Evolutionary conservation across 2,888 invertebrate species (phyloP), one percentile per base, ranked within the genome.

Genomic region (Matsumyia berberina): DNA sequence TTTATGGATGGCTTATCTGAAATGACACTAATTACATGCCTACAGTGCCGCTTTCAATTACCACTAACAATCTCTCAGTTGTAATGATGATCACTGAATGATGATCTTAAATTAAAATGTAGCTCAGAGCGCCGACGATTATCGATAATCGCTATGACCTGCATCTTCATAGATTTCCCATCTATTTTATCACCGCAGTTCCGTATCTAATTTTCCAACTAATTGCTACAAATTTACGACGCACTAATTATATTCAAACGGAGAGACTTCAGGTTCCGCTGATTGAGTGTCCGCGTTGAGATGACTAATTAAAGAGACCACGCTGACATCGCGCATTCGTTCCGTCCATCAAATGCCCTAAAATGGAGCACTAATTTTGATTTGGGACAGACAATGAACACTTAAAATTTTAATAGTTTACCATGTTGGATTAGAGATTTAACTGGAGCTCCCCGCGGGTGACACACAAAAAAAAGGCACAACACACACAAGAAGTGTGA

Each of bases 161-260:
- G 46, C 33, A 46, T 62, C 19, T 62, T 17, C 7, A 24, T 24
- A n/a, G 33, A 5, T 35, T 35, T 35, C 9, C 5, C 33, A 37
- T 49, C 15, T 29, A 24, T 57, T 69, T 58, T 58, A 70, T 70
- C 24, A 37, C 49, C 46, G 49, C 17, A 17, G 29, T 70, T 58
- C 58, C 49, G 70, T 29, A 49, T 17, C 49, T 58, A 70, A 39
- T 39, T 70, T 46, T 29, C 24, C 7, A 39, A 49, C 58, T 58
- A 60, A 70, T 60, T 58, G 37, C 49, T 39, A 49, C 49, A 70
- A 58, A 58, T 70, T 58, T 70, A 58, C 70, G 70, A 66, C 19
- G 31, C 49, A 19, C 37, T 70, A 70, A 70, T 70, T 58, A 70
- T 44, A 46, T 58, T 12, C 70, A 5, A 12, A 12, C 39, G 31